phyloP scores from a whole-genome alignment of 2,797 vertebrate genomes.

The Phylloscopus collybita region DNA sequence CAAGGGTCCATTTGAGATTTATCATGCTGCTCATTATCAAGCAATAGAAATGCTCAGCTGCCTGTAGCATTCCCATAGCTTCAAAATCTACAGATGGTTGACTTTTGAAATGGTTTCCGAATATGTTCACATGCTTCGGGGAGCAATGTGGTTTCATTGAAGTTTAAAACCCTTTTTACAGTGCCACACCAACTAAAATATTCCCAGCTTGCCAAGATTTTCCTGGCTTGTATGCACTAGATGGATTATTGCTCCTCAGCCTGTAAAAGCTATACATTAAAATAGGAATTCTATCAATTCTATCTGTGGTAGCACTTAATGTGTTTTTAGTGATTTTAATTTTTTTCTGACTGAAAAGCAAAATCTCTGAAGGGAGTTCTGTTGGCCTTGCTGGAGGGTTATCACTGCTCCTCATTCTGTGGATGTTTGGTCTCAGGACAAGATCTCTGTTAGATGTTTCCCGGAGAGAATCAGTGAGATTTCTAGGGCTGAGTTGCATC shows the following conservation, averaged over 20 bases:
- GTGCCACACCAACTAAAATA: background rate
- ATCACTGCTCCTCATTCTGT: background rate
- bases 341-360: background rate
- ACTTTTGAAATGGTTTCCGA: slow-evolving; percentile 57
- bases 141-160: slow-evolving; percentile 1
- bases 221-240: background rate
- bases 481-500: background rate
- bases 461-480: background rate
- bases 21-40: background rate
- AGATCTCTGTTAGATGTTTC: background rate
- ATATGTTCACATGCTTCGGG: background rate
- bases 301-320: background rate
- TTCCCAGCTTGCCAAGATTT: background rate
- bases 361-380: background rate
- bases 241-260: background rate
- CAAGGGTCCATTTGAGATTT: background rate
- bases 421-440: accelerated
- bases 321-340: background rate
- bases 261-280: background rate
- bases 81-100: slow-evolving; percentile 27
- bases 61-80: slow-evolving; percentile 11
- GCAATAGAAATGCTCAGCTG: background rate
- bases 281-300: background rate
- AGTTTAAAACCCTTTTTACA: background rate
- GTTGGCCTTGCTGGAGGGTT: background rate